Conservation (phyloP, 2,888 invertebrate genomes). For the Ormyrus thymus region DNA sequence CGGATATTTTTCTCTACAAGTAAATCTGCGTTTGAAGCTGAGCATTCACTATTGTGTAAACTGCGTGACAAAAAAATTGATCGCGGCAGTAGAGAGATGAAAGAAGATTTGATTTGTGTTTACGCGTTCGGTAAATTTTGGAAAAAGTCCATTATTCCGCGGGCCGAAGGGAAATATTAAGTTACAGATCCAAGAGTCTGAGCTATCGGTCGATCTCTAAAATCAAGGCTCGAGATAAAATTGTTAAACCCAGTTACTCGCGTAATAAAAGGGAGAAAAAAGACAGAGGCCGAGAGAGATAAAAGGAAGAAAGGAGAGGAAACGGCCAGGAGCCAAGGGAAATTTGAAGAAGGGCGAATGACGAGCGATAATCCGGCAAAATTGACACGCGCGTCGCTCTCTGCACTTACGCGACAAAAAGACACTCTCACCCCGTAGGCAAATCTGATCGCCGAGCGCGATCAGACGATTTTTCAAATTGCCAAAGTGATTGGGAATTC, state of each 20-base stretch:
- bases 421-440: conserved; percentile 10
- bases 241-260: conserved; percentile 45
- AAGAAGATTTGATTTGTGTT: conserved; percentile 7
- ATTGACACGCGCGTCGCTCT: conserved; percentile 67
- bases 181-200: conserved; percentile 16
- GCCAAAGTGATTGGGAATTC: too few species aligned
- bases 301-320: conserved; percentile 21
- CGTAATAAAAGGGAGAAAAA: conserved; percentile 36
- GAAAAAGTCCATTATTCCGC: conserved; percentile 45
- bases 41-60: too few species aligned
- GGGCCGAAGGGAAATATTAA: conserved; percentile 40
- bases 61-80: too few species aligned
- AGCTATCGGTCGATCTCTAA: conserved; percentile 31
- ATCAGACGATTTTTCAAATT: not conserved
- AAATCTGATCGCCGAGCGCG: conserved; percentile 4
- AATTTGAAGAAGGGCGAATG: conserved; percentile 57
- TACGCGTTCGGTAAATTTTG: not conserved
- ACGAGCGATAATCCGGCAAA: conserved; percentile 69
- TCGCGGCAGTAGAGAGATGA: too few species aligned
- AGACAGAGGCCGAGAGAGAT: conserved; percentile 1
- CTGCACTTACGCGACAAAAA: not conserved
- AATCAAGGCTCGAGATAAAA: conserved; percentile 39
- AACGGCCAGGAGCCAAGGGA: conserved; percentile 22
- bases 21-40: too few species aligned
- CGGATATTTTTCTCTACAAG: too few species aligned